Conservation (phyloP, 2,888 invertebrate genomes). For the Thysanoteuthis rhombus region DNA sequence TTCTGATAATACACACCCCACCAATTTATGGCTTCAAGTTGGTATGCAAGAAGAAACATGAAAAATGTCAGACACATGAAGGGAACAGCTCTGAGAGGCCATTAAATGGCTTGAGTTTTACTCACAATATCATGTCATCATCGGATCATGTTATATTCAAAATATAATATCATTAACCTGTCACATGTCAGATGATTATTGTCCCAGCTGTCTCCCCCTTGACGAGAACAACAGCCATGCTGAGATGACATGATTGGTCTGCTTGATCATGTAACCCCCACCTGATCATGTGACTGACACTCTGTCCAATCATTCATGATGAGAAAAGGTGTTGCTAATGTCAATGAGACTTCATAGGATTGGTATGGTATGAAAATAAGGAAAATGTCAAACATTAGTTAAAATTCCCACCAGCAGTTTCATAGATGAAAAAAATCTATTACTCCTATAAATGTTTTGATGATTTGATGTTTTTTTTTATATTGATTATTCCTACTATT, state of each 20-base stretch:
- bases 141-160: background rate
- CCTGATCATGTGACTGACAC: background rate
- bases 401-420: background rate
- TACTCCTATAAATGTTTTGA: background rate
- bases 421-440: background rate
- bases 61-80: background rate
- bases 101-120: background rate
- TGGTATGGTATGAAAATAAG: background rate
- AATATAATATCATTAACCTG: background rate
- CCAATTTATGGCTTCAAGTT: background rate
- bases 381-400: background rate
- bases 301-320: background rate
- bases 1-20: background rate
- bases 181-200: conserved; percentile 12
- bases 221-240: background rate
- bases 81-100: background rate
- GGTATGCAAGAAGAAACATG: background rate
- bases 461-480: background rate
- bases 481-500: background rate
- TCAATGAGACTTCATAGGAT: background rate
- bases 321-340: background rate
- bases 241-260: background rate
- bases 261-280: background rate
- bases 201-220: background rate
- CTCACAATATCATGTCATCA: background rate